Base-by-base conservation (phyloP, 2,888 invertebrate species). In the Orthosia gothica region DNA sequence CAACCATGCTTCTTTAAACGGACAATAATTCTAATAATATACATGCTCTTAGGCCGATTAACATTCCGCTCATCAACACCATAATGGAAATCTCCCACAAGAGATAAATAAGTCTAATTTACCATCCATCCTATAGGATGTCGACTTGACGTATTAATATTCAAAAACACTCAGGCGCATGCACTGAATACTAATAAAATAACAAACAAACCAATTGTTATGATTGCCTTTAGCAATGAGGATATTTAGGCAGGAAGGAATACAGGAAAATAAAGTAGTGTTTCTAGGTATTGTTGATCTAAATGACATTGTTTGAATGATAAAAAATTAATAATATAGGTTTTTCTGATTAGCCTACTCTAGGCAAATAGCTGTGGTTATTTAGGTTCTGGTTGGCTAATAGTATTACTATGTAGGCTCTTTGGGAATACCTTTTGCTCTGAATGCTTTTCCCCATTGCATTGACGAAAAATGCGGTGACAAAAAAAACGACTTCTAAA, bases 231-330 rank as follows among this genome's bases (percentile, higher is more conserved):
- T 61, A n/a, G 40, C 74, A 45, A 83, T 64, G 49, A 79, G 81
- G 66, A 83, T 57, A 70, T 83, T 61, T 69, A 63, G 18, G 63
- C 20, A 70, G 66, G 63, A 78, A 72, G 32, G 55, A 18, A 58
- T 15, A 74, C 75, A 74, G 79, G 74, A 69, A 73, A 81, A 81
- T 55, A 11, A n/a, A 45, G 23, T 52, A n/a, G 52, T 54, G 23
- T 54, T 73, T 50, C 73, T 82, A 59, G 23, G 15, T 58, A 61
- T 66, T 63, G 23, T 54, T 47, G 15, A n/a, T 52, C n/a, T 40
- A 32, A 45, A 57, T 62, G 32, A 16, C 40, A 50, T 20, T 65
- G 20, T 72, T 20, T 54, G 12, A 59, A 40, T 47, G n/a, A 54
- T 59, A 23, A 16, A 12, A 69, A 32, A 58, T 47, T 50, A 66